phyloP scores from a whole-genome alignment of 2,797 vertebrate species.

The Dermochelys coriacea region DNA sequence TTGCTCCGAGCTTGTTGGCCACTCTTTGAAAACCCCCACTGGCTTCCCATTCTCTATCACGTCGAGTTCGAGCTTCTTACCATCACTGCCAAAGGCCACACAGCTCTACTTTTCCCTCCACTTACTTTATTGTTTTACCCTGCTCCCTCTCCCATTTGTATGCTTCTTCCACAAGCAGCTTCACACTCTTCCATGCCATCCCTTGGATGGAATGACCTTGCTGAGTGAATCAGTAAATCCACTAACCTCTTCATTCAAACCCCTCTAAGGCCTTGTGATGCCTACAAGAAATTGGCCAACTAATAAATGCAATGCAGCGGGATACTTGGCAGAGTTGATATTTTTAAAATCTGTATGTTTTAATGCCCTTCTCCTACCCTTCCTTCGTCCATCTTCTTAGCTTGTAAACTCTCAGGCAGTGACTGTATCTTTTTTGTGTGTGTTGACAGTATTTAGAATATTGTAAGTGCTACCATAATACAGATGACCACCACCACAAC shows the following conservation, averaged over 20 bases:
- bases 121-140: neutral
- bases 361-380: neutral
- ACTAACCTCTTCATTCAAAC: neutral
- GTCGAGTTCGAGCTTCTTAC: neutral
- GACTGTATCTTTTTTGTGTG: neutral
- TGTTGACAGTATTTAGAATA: neutral
- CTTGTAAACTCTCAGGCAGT: neutral
- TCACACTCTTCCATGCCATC: neutral
- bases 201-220: neutral
- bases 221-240: neutral
- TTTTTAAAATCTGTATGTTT: neutral
- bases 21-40: neutral
- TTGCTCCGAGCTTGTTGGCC: neutral
- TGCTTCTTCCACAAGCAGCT: neutral
- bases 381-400: neutral
- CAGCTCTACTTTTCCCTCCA: neutral
- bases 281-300: neutral
- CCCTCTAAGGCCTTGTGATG: neutral
- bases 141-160: neutral
- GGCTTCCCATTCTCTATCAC: neutral
- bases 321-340: neutral
- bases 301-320: neutral
- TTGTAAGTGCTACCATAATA: no score
- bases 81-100: neutral
- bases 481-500: neutral